Base-by-base conservation (phyloP, 2,888 invertebrate genomes). In the Melieria omissa region DNA sequence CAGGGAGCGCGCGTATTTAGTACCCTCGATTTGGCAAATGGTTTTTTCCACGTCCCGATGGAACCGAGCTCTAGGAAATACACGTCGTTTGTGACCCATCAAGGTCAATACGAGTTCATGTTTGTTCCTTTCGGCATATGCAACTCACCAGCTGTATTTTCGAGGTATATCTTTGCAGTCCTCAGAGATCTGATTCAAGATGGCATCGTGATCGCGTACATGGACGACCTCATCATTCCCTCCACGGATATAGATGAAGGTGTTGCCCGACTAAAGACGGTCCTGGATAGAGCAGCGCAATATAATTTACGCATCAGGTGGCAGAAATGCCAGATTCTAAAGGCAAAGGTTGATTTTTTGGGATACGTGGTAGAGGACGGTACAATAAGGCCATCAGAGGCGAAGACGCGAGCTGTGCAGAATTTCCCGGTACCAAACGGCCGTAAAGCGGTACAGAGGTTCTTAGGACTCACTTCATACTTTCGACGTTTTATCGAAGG, bases 401-500 rank as follows among this genome's bases (percentile, higher is more conserved):
- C 60, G 16, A 73, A 73, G 46, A 57, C 70, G 2, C 72, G 42
- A 14, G 75, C 70, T 1, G 72, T 76, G 4, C 46, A 66, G 4
- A 57, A 67, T 3, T 78, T 73, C 62, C 73, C 76, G 2, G 14
- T 73, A 0, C 76, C 75, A 0, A 63, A 44, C 0, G 61, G 65
- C 14, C 45, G 58, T 7, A 77, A 77, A n/a, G 57, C 58, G 2
- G 2, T 73, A 0, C 71, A 77, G 44, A 12, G 77, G 41, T 75
- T 76, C 58, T n/a, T 77, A 4, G 77, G 75, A 0, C n/a, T 77
- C 4, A 74, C 73, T 0, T 75, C 76, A 0, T 76, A 74, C 45
- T 75, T 74, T n/a, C 54, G 73, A 7, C 60, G 54, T 10, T 75
- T 75, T 8, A 63, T 74, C 2, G 58, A 67, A 10, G 52, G 65